Percentiles rank a stretch among this genome's conserved stretches.
Conservation (phyloP, 2,797 vertebrate genomes). For the Pteropus rufus region DNA sequence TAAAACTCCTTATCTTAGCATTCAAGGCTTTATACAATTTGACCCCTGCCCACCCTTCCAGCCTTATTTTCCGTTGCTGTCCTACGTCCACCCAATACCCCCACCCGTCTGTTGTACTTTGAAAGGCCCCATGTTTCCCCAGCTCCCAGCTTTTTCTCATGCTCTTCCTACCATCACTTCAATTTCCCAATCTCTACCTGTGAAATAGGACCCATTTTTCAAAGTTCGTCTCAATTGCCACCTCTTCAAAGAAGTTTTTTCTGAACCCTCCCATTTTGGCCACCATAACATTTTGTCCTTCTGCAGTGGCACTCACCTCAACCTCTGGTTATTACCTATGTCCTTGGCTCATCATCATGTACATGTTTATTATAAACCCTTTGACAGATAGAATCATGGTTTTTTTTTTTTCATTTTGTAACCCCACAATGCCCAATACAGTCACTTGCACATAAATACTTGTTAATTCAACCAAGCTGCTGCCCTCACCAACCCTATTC, state of each 20-base stretch:
- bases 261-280: not conserved
- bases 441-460: constrained; percentile 40
- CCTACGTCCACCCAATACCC: fast-evolving
- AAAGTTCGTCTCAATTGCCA: not conserved
- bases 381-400: not conserved
- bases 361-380: not conserved
- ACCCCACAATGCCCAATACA: not conserved
- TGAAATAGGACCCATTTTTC: not conserved
- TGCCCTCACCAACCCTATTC: constrained; percentile 13
- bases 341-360: not conserved
- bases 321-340: not conserved
- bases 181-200: not conserved
- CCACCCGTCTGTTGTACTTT: fast-evolving
- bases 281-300: not conserved
- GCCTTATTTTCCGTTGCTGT: not conserved
- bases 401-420: not conserved
- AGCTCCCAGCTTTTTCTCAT: not conserved
- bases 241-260: not conserved
- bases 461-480: constrained; percentile 41
- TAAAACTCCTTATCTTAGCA: not conserved
- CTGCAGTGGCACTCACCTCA: not conserved
- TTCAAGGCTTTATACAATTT: not conserved
- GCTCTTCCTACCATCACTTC: not conserved
- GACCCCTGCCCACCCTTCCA: not conserved
- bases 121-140: not conserved